Conservation (phyloP, 2,888 invertebrate genomes). For the Chrysolina oricalcia region DNA sequence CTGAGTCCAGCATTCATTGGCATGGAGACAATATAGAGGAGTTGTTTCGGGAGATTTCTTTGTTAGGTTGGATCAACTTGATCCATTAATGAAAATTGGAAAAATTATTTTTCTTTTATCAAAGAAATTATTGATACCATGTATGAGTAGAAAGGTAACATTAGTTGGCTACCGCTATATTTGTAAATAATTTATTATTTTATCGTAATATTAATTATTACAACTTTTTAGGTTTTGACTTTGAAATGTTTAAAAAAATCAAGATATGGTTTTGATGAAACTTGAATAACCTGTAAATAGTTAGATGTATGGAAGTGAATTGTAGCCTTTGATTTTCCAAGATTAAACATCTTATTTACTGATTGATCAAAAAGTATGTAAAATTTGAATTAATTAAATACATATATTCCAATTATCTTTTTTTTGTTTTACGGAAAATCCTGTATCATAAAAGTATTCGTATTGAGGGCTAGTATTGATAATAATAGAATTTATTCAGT, state of each 20-base stretch:
- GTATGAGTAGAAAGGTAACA: not conserved
- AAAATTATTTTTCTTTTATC: not conserved
- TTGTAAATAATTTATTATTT: constrained; percentile 3
- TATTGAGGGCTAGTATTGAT: not conserved
- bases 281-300: constrained; percentile 2
- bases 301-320: constrained; percentile 6
- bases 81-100: not conserved
- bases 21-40: not conserved
- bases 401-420: not conserved
- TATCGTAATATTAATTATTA: not conserved
- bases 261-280: not conserved
- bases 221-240: not conserved
- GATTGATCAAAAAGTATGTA: not conserved
- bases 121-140: not conserved
- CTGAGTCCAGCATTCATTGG: not conserved
- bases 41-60: not conserved
- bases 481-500: not conserved
- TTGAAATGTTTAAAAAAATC: not conserved
- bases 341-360: not conserved
- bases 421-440: not conserved
- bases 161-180: not conserved
- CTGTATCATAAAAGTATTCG: no score
- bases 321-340: not conserved
- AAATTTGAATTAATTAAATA: not conserved
- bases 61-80: not conserved